Evolutionary conservation across 2,888 invertebrate species (phyloP).

Genomic region (Subacronicta megacephala): DNA sequence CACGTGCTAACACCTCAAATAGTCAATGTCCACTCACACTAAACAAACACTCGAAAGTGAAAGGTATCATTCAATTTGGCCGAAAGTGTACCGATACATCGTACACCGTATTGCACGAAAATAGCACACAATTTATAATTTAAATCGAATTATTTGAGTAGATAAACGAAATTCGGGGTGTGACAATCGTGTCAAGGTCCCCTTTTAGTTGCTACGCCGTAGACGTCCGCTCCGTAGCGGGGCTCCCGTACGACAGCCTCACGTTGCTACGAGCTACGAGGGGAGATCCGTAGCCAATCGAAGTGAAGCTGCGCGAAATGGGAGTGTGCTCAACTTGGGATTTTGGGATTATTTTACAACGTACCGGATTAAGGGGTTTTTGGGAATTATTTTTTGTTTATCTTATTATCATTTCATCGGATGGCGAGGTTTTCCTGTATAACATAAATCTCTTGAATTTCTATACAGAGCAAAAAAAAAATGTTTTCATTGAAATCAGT

Average conservation of each 20-base stretch:
- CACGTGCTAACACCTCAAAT: slow-evolving; percentile 64
- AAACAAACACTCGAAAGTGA: slow-evolving; percentile 64
- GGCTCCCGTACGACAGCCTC: slow-evolving; percentile 85
- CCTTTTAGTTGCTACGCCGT: slow-evolving; percentile 71
- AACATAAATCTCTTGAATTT: slow-evolving; percentile 36
- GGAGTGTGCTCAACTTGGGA: slow-evolving; percentile 75
- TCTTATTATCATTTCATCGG: slow-evolving; percentile 36
- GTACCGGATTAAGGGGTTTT: slow-evolving; percentile 56
- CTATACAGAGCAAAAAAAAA: slow-evolving; percentile 7
- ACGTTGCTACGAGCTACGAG: slow-evolving; percentile 88
- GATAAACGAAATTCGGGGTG: slow-evolving; percentile 73
- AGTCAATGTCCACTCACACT: slow-evolving; percentile 67
- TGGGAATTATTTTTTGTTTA: slow-evolving; percentile 39
- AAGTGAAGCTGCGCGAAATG: slow-evolving; percentile 82
- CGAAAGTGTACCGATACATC: slow-evolving; percentile 44
- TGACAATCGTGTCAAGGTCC: slow-evolving; percentile 84
- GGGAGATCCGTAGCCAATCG: slow-evolving; percentile 88
- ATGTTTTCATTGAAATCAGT: slow-evolving; percentile 1
- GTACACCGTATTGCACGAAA: slow-evolving; percentile 37
- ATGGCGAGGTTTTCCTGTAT: slow-evolving; percentile 11
- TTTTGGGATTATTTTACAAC: slow-evolving; percentile 66
- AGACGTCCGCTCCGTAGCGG: slow-evolving; percentile 86
- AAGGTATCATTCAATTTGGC: slow-evolving; percentile 39
- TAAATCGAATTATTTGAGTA: slow-evolving; percentile 49
- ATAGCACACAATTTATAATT: slow-evolving; percentile 49